Base-by-base conservation (phyloP, 1,140 invertebrate species). In the Camponotus pennsylvanicus region DNA sequence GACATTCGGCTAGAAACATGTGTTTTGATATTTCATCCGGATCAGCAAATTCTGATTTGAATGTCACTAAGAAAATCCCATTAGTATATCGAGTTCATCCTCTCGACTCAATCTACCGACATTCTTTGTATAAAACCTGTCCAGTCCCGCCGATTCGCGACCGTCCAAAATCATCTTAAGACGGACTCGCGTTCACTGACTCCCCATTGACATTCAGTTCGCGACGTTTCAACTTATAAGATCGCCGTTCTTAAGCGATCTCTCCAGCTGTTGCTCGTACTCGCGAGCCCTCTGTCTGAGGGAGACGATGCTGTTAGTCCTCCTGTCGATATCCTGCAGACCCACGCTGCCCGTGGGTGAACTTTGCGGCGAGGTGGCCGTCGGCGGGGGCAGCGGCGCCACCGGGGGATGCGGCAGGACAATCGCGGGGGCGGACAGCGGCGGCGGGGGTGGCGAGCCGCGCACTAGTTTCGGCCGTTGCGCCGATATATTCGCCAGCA, bases 261-360 rank as follows among this genome's bases (percentile, higher is more conserved):
- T 97, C 93, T 98, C 98, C 88, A 98, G 94, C 91, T 98, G 97
- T 8, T 98, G 95, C 93, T 99, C 98, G 94, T 99, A 98, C 94
- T 99, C 98, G 8, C 98, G 96, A 0, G 99, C 98, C 89, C 99
- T 98, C 45, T 99, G 96, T 76, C 99, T 95, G 5, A 99, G 95
- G 0, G 98, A 97, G 1, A 98, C 98, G 78, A 99, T 99, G 90
- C 98, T 99, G 34, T 97, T 98, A 89, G 97, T 98, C 85, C 98
- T 95, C 84, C 98, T 96, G 94, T 99, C 98, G 82, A 97, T 96
- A 91, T 97, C 97, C 69, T 95, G 96, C 77, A 93, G 94, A 59
- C 91, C 90, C 95, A 95, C 80, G 91, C 92, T 92, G 45, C 92
- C 91, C 32, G 91, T 94, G 18, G 92, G 93, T 34, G 92, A 93